Conservation (phyloP, 2,797 vertebrate species). For the Scomberomorus guttatus region DNA sequence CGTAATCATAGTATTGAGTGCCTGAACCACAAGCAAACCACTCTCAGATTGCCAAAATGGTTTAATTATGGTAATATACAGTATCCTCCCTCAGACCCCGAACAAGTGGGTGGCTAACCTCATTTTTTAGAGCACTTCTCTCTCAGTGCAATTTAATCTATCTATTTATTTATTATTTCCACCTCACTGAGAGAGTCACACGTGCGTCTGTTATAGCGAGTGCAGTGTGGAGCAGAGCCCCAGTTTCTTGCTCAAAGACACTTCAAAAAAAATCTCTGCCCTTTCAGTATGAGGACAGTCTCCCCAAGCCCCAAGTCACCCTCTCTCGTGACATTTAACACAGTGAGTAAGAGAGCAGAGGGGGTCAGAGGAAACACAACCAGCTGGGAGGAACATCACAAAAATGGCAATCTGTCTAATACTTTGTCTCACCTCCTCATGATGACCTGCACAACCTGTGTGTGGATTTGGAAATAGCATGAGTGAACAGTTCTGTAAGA, state of each 20-base stretch:
- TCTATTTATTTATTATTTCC: constrained; percentile 33
- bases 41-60: constrained; percentile 57
- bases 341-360: constrained; percentile 69
- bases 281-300: constrained; percentile 74
- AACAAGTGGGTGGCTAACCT: constrained; percentile 52
- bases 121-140: constrained; percentile 35
- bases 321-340: constrained; percentile 77
- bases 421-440: constrained; percentile 41
- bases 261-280: constrained; percentile 78
- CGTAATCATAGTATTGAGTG: constrained; percentile 63
- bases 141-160: constrained; percentile 25
- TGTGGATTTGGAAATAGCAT: constrained; percentile 4
- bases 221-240: constrained; percentile 1
- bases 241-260: constrained; percentile 65
- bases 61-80: constrained; percentile 64
- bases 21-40: constrained; percentile 48
- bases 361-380: constrained; percentile 61
- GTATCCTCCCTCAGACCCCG: constrained; percentile 31
- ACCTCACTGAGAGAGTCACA: constrained; percentile 17
- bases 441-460: constrained; percentile 23
- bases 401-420: constrained; percentile 56
- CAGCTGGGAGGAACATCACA: constrained; percentile 55
- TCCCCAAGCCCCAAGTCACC: constrained; percentile 71
- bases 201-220: constrained; percentile 22
- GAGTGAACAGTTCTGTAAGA: not conserved